Conservation (phyloP, 2,797 vertebrate species). For the Tapera naevia region DNA sequence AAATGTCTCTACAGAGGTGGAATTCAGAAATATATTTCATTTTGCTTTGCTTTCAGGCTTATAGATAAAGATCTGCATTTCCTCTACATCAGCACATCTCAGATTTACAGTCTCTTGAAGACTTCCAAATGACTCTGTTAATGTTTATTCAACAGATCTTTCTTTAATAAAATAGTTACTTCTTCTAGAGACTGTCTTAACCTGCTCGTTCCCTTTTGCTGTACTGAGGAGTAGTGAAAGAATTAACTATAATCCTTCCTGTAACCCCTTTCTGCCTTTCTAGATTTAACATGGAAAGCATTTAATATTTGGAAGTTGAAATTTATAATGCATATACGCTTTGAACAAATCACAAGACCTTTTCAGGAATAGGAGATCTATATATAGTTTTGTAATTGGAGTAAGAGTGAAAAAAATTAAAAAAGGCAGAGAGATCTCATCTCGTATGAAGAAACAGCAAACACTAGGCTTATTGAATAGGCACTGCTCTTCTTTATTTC, state of each 20-base stretch:
- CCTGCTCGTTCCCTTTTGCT: neutral
- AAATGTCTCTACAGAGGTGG: neutral
- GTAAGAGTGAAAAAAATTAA: neutral
- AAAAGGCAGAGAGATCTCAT: neutral
- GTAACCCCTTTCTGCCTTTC: neutral
- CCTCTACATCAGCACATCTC: conserved; percentile 1
- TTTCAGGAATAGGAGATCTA: neutral
- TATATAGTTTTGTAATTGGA: neutral
- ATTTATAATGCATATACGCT: neutral
- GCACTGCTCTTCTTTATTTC: neutral
- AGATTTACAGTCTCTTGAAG: conserved; percentile 13
- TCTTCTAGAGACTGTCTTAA: neutral
- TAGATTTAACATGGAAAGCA: neutral
- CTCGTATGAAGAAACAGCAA: neutral
- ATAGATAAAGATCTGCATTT: conserved; percentile 40
- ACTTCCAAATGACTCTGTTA: conserved; percentile 1
- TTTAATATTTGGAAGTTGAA: neutral
- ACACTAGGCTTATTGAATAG: neutral
- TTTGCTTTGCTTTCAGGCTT: conserved; percentile 26
- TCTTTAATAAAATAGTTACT: neutral
- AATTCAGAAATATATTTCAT: neutral
- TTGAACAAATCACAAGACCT: neutral
- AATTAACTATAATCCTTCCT: neutral
- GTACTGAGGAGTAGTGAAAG: neutral
- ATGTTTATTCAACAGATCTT: conserved; percentile 27